Evolutionary conservation across 2,888 invertebrate genomes (phyloP), one percentile per base, ranked within the genome.

Genomic region (Clusia tigrina): DNA sequence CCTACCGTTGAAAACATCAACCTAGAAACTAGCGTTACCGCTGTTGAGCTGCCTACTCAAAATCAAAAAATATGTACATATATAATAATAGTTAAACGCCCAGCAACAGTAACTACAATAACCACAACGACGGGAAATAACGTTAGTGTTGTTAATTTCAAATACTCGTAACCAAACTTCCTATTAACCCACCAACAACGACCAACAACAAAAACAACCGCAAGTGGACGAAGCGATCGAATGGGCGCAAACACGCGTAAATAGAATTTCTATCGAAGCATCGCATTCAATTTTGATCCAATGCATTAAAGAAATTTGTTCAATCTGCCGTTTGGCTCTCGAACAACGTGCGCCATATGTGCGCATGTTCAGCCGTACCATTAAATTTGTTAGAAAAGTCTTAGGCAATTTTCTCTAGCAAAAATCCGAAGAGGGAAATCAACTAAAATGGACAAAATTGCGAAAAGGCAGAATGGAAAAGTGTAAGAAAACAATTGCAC

Each of bases 121-220:
- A 55, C 32, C 42, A 18, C 2, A 60, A 54, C 56, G 15, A 32
- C 22, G 25, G 10, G 3, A 15, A 23, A 2, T 20, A 52, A 32
- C 53, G 26, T n/a, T 25, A 60, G 53, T 60, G 60, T 62, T 65
- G 66, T 58, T 64, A 66, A 62, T 68, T 68, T 65, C 61, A 65
- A 63, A 68, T 63, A 65, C n/a, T n/a, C n/a, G n/a, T 6, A 32
- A 68, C 60, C 66, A 48, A 65, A 67, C 62, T 67, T 65, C 66
- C 65, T 65, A 65, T 67, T 65, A 64, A 63, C 60, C 46, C 58
- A 20, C 22, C 51, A 10, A 32, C 58, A 59, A 24, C 37, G 42
- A 38, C 12, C 55, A 17, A 38, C 23, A 56, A 56, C 38, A 56
- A 56, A 20, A 23, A 56, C 42, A 20, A 26, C 23, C 10, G 10